These are phyloP conservation scores for Zosterops pallidus DNA, from an alignment of 2,113 vertebrate species.

Conservation along the genomic window DNA sequence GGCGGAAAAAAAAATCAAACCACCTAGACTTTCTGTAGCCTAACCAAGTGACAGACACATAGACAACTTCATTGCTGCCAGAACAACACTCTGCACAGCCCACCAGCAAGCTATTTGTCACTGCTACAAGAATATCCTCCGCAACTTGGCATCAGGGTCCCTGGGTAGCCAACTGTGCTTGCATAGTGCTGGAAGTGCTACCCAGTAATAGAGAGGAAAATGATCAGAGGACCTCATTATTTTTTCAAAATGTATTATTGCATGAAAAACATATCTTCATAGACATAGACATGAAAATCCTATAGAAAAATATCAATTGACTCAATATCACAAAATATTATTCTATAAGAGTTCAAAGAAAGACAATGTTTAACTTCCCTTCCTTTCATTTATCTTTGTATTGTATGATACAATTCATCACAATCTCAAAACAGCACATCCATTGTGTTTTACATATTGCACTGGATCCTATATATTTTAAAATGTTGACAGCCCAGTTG, in stretches of 20 bases:
- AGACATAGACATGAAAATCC: conserved; percentile 54
- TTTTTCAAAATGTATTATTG: conserved; percentile 67
- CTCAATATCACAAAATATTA: neutral
- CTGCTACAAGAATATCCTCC: conserved; percentile 78
- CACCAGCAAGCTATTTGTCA: conserved; percentile 78
- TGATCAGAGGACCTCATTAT: conserved; percentile 64
- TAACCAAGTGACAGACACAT: conserved; percentile 79
- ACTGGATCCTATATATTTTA: neutral
- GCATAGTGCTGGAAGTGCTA: conserved; percentile 53
- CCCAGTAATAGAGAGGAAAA: conserved; percentile 55
- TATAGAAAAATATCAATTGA: conserved; percentile 32
- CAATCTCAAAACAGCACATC: conserved; percentile 23
- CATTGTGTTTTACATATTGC: neutral
- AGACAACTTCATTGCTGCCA: conserved; percentile 77
- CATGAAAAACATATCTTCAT: conserved; percentile 65
- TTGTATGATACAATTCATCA: neutral
- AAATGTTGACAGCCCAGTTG: neutral
- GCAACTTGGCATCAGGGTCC: conserved; percentile 75
- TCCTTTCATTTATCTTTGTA: neutral
- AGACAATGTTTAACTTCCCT: neutral
- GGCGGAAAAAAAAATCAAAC: conserved; percentile 25
- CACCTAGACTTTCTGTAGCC: conserved; percentile 72
- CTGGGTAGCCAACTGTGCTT: conserved; percentile 75
- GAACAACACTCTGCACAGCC: conserved; percentile 74
- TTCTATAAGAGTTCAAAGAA: neutral